A percentile compares a stretch with the other conserved stretches of the same genome.
phyloP scores from a whole-genome alignment of 2,113 vertebrate species.

The Phalacrocorax carbo region DNA sequence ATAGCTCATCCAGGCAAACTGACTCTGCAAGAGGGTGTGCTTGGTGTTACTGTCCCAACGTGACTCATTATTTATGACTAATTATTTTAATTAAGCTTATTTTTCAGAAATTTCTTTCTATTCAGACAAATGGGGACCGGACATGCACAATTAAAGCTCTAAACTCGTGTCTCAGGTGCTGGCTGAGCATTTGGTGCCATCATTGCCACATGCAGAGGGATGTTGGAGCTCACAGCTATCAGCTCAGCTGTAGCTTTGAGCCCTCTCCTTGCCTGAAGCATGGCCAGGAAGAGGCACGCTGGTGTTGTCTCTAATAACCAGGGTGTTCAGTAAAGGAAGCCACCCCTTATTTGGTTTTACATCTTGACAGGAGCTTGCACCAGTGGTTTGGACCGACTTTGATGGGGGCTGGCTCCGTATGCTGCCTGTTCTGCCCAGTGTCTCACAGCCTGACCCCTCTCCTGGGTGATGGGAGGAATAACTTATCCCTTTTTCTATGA shows the following conservation, averaged over 20 bases:
- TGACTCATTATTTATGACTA: neutral
- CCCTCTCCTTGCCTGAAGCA: neutral
- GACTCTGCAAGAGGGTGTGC: neutral
- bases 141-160: neutral
- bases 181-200: neutral
- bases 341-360: neutral
- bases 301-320: neutral
- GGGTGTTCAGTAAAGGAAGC: neutral
- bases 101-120: neutral
- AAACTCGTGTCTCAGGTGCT: neutral
- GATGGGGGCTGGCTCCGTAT: neutral
- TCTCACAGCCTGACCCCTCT: neutral
- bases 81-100: neutral
- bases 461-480: neutral
- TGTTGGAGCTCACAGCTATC: neutral
- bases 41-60: neutral
- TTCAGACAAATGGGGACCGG: neutral
- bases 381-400: neutral
- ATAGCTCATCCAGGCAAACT: slow-evolving; percentile 89
- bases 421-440: neutral
- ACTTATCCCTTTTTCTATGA: neutral
- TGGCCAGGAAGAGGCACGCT: neutral
- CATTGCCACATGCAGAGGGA: neutral
- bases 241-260: neutral
- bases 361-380: neutral